Evolutionary conservation across 2,113 vertebrate species (phyloP), one percentile per base, ranked within the genome.

Genomic region (Dascyllus trimaculatus): DNA sequence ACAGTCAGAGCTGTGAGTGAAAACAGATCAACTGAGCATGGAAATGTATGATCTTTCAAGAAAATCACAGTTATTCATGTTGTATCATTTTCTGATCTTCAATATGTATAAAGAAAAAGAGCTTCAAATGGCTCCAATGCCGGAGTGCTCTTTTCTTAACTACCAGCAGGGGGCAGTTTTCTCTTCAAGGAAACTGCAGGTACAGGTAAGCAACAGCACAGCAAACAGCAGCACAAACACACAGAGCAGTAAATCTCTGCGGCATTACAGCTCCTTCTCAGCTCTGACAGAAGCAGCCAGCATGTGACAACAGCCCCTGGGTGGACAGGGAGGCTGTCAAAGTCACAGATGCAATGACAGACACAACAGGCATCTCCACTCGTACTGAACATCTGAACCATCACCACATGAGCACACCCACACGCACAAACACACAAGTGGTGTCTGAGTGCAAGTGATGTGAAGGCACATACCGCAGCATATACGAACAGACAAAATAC

Each of bases 201-300:
- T 32, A 71, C 43, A 54, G 32, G 56, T 74, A 48, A 57, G 48
- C 35, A 66, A 54, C 52, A 63, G 25, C 51, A n/a, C 35, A 32
- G 32, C 43, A 11, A 48, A 43, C 49, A 62, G 66, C 71, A 63
- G 64, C 60, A 35, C 75, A 53, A 48, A 62, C 35, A 54, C 70
- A 66, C 69, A 26, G 69, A 73, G 46, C n/a, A 11, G 13, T 25
- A 77, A 88, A 56, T 79, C 87, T 81, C 88, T 67, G 66, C 1
- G 67, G 88, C 75, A 75, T 69, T 76, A 58, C 66, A 52, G 77
- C 81, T 86, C 38, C 63, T 80, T 82, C 77, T 80, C 87, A n/a
- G 78, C 70, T 74, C 73, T 83, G 90, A 90, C 90, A 85, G 84
- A 80, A 64, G 82, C 89, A 91, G 58, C 53, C 82, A 89, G 85